Evolutionary conservation across 1,140 invertebrate genomes (phyloP), one percentile per base, ranked within the genome.

Genomic region (Geopemphigus sp.): DNA sequence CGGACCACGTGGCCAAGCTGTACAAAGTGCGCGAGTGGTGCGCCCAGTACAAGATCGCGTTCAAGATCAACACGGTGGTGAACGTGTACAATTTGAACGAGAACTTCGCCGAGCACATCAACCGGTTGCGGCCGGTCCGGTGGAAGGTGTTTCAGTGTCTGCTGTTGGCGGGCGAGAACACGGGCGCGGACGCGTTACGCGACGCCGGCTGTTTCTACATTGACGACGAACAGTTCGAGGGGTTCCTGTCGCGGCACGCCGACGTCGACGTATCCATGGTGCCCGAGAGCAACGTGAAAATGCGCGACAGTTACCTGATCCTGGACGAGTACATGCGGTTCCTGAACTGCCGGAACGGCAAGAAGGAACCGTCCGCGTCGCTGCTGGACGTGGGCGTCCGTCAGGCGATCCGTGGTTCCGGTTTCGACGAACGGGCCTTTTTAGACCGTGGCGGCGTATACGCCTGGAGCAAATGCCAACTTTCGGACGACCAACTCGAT

Each of bases 301-400:
- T 88, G 87, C 85, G 86, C 70, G 86, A 87, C 64, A 87, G 86
- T 63, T 88, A 88, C 59, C 80, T 88, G 19, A 87, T 88, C 80
- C 81, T 88, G 63, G 87, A 88, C 81, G 87, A 88, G 84, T 85
- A 86, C 85, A 87, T 88, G 87, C 68, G 87, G 80, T 88, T 88
- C 82, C 83, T 88, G n/a, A 86, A 88, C 80, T 88, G 87, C 80
- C 84, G 83, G 1, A 82, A 83, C 54, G 86, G 85, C n/a, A 82
- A 83, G 14, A 87, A 87, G 82, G 82, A 84, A 66, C 86, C 86
- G 6, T 87, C 87, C 11, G 83, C 82, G 76, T 88, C 87, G 0
- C 84, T 88, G 47, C 81, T 88, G 50, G 87, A 88, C 81, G 84
- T 87, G 19, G 86, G 87, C 12, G 86, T 88, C 0, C 78, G 83